phyloP scores from a whole-genome alignment of 2,113 vertebrate genomes.

The Oenanthe melanoleuca region DNA sequence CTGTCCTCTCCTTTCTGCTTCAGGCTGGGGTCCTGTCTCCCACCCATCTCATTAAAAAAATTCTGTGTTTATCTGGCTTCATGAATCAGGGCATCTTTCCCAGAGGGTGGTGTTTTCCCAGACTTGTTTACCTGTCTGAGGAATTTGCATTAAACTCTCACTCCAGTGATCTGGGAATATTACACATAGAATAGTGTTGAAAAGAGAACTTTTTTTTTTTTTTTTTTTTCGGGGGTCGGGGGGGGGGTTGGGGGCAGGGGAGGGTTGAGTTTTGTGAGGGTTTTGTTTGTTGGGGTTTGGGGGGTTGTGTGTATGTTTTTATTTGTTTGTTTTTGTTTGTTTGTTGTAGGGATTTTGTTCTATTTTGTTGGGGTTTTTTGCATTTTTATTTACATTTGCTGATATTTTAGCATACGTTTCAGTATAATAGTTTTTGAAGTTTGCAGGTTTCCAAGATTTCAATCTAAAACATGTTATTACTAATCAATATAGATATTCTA shows the following conservation, averaged over 20 bases:
- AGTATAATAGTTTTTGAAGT: not conserved
- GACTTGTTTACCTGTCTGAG: constrained; percentile 46
- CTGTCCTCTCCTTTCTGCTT: not conserved
- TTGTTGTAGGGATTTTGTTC: too few relatives aligned
- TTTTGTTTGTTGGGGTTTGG: not conserved
- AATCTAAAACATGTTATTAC: not conserved
- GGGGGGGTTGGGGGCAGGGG: rapidly evolving
- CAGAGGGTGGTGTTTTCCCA: constrained; percentile 45
- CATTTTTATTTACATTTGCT: not conserved
- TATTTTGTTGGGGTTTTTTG: too few relatives aligned
- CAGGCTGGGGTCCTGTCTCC: not conserved
- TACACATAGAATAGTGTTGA: not conserved
- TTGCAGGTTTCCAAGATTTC: not conserved
- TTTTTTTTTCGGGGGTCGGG: too few relatives aligned
- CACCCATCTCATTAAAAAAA: not conserved
- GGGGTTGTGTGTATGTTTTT: not conserved
- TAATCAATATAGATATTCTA: not conserved
- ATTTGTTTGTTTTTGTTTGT: not conserved
- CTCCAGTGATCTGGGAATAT: not conserved
- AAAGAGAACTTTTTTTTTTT: not conserved
- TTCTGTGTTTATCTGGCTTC: not conserved
- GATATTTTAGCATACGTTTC: not conserved
- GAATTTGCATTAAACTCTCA: constrained; percentile 41
- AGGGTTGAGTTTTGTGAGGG: not conserved
- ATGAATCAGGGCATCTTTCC: constrained; percentile 3